Conservation (phyloP, 2,888 invertebrate genomes). For the Xestobium rufovillosum region DNA sequence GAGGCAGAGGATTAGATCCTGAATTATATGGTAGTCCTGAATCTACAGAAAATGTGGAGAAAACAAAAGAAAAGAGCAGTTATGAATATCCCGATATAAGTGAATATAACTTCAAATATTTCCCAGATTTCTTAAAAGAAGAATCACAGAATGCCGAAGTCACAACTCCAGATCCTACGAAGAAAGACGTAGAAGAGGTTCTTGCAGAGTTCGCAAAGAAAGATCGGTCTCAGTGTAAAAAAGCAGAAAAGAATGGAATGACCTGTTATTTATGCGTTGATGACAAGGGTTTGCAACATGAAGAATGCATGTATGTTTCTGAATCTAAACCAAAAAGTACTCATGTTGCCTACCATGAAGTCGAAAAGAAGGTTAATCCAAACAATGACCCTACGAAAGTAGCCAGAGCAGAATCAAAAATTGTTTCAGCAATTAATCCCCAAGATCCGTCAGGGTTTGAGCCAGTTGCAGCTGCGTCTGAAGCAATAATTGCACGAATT, state of each 20-base stretch:
- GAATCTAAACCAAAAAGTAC: conserved; percentile 59
- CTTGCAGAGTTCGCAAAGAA: conserved; percentile 66
- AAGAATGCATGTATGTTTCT: conserved; percentile 72
- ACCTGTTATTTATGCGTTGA: conserved; percentile 69
- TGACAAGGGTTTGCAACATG: conserved; percentile 61
- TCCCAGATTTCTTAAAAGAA: conserved; percentile 37
- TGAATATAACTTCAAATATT: conserved; percentile 43
- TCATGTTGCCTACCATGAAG: conserved; percentile 59
- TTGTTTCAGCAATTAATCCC: conserved; percentile 6
- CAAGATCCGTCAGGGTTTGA: background rate
- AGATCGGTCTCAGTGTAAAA: conserved; percentile 64
- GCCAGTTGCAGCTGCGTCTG: background rate
- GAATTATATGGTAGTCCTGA: conserved; percentile 23
- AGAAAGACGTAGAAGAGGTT: conserved; percentile 62
- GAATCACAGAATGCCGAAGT: conserved; percentile 38
- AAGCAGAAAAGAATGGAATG: conserved; percentile 65
- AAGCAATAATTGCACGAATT: conserved; percentile 14
- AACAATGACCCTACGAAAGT: conserved; percentile 19
- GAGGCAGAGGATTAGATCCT: conserved; percentile 21
- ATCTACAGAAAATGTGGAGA: conserved; percentile 31
- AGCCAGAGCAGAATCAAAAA: conserved; percentile 16
- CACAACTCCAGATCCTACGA: conserved; percentile 33
- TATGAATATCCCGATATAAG: conserved; percentile 45
- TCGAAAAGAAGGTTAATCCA: conserved; percentile 46
- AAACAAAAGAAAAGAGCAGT: conserved; percentile 37